A percentile compares a stretch with the other conserved stretches of the same genome.
These are phyloP conservation scores for Drosophila auraria DNA, from an alignment of 1,140 invertebrate genomes.

Conservation along the genomic window DNA sequence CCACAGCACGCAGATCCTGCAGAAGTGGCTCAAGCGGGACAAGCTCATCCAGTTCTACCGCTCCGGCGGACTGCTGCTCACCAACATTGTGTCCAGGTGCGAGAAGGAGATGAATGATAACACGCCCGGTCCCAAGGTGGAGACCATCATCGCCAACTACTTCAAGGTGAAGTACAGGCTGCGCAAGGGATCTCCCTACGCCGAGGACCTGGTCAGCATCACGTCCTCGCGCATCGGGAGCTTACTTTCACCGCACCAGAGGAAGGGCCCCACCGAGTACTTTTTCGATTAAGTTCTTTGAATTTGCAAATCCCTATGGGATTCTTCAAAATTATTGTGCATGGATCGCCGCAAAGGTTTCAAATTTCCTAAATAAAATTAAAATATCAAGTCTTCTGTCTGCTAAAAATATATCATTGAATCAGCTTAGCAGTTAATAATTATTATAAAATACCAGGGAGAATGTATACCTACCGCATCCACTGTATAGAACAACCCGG, in stretches of 20 bases:
- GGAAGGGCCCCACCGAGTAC: neutral
- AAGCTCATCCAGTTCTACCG: conserved; percentile 60
- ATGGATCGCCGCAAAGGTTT: neutral
- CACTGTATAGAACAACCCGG: neutral
- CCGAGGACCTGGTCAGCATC: conserved; percentile 18
- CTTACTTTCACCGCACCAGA: neutral
- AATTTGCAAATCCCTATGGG: no score
- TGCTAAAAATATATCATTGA: no score
- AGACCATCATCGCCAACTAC: conserved; percentile 63
- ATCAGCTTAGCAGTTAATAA: neutral
- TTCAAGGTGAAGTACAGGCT: conserved; percentile 50
- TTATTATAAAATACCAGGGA: neutral
- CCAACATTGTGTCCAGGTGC: conserved; percentile 50
- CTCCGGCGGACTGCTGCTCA: conserved; percentile 63
- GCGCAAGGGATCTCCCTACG: conserved; percentile 31
- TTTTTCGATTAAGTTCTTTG: conserved; percentile 17
- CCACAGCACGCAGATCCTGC: conserved; percentile 19
- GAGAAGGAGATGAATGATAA: conserved; percentile 46
- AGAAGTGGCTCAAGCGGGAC: conserved; percentile 66
- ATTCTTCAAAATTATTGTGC: conserved; percentile 19
- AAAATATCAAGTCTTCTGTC: no score
- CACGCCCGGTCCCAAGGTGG: conserved; percentile 31
- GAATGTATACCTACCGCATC: neutral
- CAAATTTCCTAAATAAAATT: neutral
- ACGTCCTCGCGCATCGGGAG: conserved; percentile 1